These are phyloP conservation scores for Daktulosphaira vitifoliae DNA, from an alignment of 1,140 invertebrate species.

Conservation along the genomic window DNA sequence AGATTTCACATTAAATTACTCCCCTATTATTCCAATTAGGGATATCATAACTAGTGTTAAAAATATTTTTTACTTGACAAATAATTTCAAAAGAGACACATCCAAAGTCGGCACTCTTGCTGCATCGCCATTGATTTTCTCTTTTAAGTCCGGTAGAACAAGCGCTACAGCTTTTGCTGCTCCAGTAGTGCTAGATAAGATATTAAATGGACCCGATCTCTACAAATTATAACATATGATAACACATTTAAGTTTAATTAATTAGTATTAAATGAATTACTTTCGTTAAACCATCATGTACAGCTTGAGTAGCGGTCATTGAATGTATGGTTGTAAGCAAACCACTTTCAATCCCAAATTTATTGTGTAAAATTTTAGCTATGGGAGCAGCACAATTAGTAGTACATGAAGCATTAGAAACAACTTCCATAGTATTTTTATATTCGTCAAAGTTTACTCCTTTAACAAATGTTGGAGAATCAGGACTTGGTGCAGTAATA, in stretches of 20 bases:
- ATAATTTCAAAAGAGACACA: slow-evolving; percentile 47
- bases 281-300: slow-evolving; percentile 60
- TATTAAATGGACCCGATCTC: slow-evolving; percentile 64
- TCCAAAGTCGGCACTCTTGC: slow-evolving; percentile 67
- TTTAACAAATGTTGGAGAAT: slow-evolving; percentile 68
- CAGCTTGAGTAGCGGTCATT: slow-evolving; percentile 64
- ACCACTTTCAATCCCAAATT: slow-evolving; percentile 71
- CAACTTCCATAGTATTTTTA: slow-evolving; percentile 50
- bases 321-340: slow-evolving; percentile 78
- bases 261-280: slow-evolving; percentile 38
- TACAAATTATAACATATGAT: slow-evolving; percentile 45
- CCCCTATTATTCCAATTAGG: too few species aligned
- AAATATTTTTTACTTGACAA: not conserved
- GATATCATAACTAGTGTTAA: not conserved
- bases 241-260: not conserved
- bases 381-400: slow-evolving; percentile 82
- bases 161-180: slow-evolving; percentile 67
- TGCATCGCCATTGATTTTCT: slow-evolving; percentile 59
- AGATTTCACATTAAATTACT: not conserved
- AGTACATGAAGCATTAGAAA: slow-evolving; percentile 76
- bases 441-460: slow-evolving; percentile 64
- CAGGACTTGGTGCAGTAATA: slow-evolving; percentile 64
- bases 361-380: slow-evolving; percentile 72
- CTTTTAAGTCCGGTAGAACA: slow-evolving; percentile 58
- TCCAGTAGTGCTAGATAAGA: slow-evolving; percentile 70